Conservation (phyloP, 2,113 vertebrate species). For the Pycnonotus jocosus region DNA sequence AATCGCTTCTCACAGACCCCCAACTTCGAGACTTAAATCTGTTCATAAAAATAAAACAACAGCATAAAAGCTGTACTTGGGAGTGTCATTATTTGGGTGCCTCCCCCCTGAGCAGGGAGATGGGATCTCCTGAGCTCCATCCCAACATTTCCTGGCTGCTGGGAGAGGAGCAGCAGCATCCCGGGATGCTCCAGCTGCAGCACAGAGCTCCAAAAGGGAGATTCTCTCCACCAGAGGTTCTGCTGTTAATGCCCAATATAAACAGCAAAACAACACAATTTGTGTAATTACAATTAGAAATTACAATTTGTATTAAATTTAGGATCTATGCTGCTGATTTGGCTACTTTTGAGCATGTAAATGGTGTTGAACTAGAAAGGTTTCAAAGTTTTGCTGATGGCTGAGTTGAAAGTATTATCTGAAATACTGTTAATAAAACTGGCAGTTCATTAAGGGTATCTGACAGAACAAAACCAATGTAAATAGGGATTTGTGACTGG, state of each 20-base stretch:
- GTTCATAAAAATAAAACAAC: neutral
- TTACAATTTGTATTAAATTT: neutral
- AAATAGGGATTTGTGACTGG: neutral
- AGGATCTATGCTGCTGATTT: neutral
- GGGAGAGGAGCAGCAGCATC: neutral
- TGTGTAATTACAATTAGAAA: no score
- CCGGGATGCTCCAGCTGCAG: neutral
- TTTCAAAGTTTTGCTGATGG: neutral
- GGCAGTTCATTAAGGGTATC: constrained; percentile 12
- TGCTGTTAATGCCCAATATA: neutral
- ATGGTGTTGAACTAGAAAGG: neutral
- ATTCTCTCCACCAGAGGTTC: neutral
- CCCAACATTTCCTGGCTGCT: neutral
- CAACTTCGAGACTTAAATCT: neutral
- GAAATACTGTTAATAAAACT: neutral
- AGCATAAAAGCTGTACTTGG: neutral
- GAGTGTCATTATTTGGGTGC: neutral
- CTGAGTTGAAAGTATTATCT: neutral
- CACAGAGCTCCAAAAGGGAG: neutral
- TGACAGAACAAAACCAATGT: neutral
- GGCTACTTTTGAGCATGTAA: neutral
- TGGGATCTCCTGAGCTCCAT: neutral
- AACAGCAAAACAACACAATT: neutral
- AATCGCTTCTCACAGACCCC: neutral
- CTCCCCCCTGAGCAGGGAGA: neutral